These are phyloP conservation scores for Drosophila chauvacae DNA, from an alignment of 1,140 invertebrate genomes.

Conservation along the genomic window DNA sequence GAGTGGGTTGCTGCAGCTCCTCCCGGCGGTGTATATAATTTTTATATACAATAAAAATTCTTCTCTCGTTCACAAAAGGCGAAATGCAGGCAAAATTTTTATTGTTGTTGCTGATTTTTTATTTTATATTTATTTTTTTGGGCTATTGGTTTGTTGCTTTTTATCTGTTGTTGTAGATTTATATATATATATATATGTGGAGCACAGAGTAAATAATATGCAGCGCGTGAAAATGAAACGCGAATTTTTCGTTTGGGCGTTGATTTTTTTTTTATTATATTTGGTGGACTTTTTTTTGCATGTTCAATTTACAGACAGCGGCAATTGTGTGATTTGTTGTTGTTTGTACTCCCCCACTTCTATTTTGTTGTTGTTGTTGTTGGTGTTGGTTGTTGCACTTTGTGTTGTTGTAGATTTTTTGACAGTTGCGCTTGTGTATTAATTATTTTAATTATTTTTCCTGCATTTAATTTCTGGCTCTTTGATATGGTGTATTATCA, in stretches of 20 bases:
- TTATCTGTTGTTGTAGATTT: constrained; percentile 42
- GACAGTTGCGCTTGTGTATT: constrained; percentile 64
- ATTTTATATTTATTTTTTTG: constrained; percentile 52
- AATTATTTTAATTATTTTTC: constrained; percentile 68
- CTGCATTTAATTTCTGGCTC: constrained; percentile 53
- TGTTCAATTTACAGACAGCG: constrained; percentile 68
- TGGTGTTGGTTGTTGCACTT: constrained; percentile 56
- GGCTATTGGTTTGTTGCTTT: constrained; percentile 60
- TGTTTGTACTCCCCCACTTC: constrained; percentile 27
- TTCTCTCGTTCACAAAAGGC: constrained; percentile 74
- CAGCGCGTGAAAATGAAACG: constrained; percentile 72
- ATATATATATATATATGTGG: constrained; percentile 38
- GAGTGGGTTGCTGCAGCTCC: constrained; percentile 41
- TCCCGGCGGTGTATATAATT: constrained; percentile 62
- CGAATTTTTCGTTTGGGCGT: constrained; percentile 45
- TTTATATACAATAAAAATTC: constrained; percentile 73
- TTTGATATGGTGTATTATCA: constrained; percentile 78
- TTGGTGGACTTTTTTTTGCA: constrained; percentile 38
- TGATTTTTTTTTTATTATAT: constrained; percentile 36
- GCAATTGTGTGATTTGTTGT: constrained; percentile 57
- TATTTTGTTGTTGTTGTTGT: constrained; percentile 21
- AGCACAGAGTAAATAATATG: constrained; percentile 79
- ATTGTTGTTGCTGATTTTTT: constrained; percentile 53
- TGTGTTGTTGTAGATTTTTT: constrained; percentile 60
- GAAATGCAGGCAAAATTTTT: constrained; percentile 74